Conservation (phyloP, 1,140 invertebrate species). For the Pteromalus puparum region DNA sequence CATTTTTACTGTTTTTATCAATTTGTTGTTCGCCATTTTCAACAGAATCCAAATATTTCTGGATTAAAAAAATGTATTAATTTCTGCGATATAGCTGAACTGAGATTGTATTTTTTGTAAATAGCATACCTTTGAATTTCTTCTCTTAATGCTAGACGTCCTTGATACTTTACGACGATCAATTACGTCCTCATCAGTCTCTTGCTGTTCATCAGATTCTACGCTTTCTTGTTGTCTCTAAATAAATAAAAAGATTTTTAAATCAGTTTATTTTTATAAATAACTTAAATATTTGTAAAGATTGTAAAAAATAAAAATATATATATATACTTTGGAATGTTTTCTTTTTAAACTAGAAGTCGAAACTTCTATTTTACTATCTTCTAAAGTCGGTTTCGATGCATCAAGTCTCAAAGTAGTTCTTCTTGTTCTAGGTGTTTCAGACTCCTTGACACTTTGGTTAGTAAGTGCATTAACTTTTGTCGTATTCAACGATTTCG, state of each 20-base stretch:
- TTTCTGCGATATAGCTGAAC: background rate
- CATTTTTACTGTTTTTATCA: conserved; percentile 9
- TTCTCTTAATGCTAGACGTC: background rate
- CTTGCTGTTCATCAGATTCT: background rate
- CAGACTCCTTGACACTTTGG: background rate
- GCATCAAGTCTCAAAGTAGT: background rate
- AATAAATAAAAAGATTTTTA: background rate
- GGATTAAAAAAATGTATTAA: background rate
- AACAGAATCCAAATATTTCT: conserved; percentile 13
- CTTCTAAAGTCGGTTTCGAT: background rate
- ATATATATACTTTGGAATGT: background rate
- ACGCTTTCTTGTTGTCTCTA: conserved; percentile 31
- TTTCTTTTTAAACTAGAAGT: background rate
- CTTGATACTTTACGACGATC: background rate
- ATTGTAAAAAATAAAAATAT: background rate
- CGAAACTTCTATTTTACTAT: background rate
- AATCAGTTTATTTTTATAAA: background rate
- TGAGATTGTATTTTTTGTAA: background rate
- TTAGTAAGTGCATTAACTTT: background rate
- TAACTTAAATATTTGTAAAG: background rate
- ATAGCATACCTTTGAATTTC: conserved; percentile 14
- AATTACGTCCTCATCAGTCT: background rate
- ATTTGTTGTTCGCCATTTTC: background rate
- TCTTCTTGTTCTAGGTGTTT: background rate
- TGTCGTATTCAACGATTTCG: background rate